These are phyloP conservation scores for Nicator chloris DNA, from an alignment of 2,113 vertebrate species.

Conservation along the genomic window DNA sequence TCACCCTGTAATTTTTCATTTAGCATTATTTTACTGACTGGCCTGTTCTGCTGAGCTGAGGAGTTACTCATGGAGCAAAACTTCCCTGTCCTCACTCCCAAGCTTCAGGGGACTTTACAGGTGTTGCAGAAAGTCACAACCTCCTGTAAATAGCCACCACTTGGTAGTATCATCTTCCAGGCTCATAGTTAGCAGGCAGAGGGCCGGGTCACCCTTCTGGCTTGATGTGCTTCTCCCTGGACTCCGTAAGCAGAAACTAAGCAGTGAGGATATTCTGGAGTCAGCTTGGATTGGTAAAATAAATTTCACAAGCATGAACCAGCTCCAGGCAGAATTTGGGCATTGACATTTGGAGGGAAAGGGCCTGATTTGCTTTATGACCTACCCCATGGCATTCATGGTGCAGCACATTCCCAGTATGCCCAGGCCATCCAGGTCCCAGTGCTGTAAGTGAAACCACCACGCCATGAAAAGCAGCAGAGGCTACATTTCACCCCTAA, in stretches of 20 bases:
- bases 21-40: conserved; percentile 33
- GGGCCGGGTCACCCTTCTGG: neutral
- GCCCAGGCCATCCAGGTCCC: neutral
- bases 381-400: fast-evolving
- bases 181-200: neutral
- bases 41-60: neutral
- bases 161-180: neutral
- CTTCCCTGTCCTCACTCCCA: neutral
- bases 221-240: neutral
- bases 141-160: neutral
- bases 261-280: neutral
- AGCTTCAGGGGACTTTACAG: neutral
- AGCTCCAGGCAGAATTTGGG: neutral
- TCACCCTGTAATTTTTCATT: conserved; percentile 52
- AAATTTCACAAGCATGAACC: neutral
- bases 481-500: neutral
- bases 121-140: neutral
- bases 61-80: neutral
- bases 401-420: fast-evolving
- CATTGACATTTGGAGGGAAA: neutral
- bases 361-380: neutral
- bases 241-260: neutral
- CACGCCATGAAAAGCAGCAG: neutral
- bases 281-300: neutral
- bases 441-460: neutral